Evolutionary conservation across 2,888 invertebrate genomes (phyloP), one percentile per base, ranked within the genome.

Genomic region (Tiphia femorata): DNA sequence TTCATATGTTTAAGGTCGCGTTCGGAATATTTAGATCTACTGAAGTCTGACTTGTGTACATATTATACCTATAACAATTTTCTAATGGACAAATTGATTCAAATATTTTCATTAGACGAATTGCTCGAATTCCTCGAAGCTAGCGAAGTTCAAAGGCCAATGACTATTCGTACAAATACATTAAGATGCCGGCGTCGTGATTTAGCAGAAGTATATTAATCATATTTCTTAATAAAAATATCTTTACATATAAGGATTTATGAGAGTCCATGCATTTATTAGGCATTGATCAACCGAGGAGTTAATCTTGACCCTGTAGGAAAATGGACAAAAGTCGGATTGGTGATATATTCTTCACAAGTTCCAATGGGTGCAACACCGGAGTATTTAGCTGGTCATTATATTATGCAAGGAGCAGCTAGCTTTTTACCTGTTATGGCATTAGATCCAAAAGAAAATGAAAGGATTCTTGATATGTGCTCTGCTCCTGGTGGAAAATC

Each of bases 401-500:
- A 99, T 79, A 95, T 98, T 81, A 87, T 98, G 52, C 98, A 94
- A 84, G 98, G 98, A 6, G 98, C 97, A 10, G 96, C 97, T 1
- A 98, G 98, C 86, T 91, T 97, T 76, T 85, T 99, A 49, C 98
- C 99, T 0, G 98, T 99, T 0, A 97, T 99, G 95, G 95, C 99
- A 0, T 86, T 99, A 49, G 97, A 96, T 0, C 98, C 99, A 0
- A 96, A 97, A 85, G 97, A 96, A 85, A 93, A 95, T 77, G 98
- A 98, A 85, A 88, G 91, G 64, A 90, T 98, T 64, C 86, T 99
- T 25, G 99, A 99, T 79, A 94, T 99, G 96, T 95, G 97, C 81
- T 91, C 98, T 0, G 99, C 99, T 0, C 99, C 99, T 0, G 99
- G 99, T 41, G 99, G 99, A 6, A 99, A 99, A 86, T 96, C 98